These are phyloP conservation scores for Campoplex nolae DNA, from an alignment of 2,888 invertebrate species.

Conservation along the genomic window DNA sequence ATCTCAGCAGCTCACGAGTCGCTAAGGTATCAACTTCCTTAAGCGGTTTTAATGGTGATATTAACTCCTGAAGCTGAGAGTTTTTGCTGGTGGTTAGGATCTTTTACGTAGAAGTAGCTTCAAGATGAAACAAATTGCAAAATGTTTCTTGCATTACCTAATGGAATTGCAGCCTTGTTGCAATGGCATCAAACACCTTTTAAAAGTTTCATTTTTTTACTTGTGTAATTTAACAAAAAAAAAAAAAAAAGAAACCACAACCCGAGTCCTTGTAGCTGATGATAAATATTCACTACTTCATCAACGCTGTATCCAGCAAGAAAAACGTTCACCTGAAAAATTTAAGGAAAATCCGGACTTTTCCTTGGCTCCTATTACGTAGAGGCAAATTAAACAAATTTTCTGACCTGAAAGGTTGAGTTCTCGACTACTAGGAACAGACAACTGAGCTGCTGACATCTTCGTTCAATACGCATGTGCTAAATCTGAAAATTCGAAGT, in stretches of 20 bases:
- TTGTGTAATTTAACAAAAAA: background rate
- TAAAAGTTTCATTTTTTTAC: background rate
- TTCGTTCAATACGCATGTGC: background rate
- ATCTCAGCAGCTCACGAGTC: background rate
- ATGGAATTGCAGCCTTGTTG: background rate
- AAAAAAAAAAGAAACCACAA: background rate
- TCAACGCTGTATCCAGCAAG: background rate
- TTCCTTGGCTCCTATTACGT: no score
- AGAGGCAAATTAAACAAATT: background rate
- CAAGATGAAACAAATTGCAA: background rate
- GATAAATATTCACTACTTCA: background rate
- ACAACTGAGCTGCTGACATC: background rate
- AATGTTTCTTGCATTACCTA: background rate
- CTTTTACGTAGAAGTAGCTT: background rate
- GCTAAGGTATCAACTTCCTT: slow-evolving; percentile 3
- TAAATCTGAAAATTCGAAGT: background rate
- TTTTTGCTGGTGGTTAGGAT: background rate
- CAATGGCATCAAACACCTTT: background rate
- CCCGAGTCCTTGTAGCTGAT: background rate
- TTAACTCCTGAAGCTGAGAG: slow-evolving; percentile 1
- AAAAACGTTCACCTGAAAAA: no score
- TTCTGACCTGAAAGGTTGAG: background rate
- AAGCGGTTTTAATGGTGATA: slow-evolving; percentile 8
- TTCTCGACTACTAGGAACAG: no score
- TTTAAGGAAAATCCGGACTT: no score